phyloP scores from a whole-genome alignment of 1,140 invertebrate genomes.

The Drosophila kanapiae region DNA sequence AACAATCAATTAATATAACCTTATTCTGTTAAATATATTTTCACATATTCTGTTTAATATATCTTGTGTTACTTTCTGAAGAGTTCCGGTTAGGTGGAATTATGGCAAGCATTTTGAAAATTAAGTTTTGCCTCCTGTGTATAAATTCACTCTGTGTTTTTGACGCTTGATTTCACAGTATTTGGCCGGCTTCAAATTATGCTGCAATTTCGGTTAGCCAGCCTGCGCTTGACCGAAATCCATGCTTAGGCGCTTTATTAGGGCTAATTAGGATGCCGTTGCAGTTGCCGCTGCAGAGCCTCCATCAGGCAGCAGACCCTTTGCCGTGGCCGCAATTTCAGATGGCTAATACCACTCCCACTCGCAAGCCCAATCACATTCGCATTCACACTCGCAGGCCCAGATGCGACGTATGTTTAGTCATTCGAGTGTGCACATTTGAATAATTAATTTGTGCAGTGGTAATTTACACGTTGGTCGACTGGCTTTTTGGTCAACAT shows the following conservation, averaged over 20 bases:
- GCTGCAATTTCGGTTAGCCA: conserved; percentile 58
- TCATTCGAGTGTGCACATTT: conserved; percentile 80
- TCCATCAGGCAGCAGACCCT: neutral
- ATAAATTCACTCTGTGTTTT: conserved; percentile 20
- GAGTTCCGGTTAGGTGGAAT: neutral
- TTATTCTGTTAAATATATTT: too few species aligned
- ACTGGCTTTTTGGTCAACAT: conserved; percentile 73
- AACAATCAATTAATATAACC: too few species aligned
- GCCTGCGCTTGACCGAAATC: conserved; percentile 52
- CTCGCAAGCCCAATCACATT: conserved; percentile 2
- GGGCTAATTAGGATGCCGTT: conserved; percentile 67
- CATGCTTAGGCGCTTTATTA: conserved; percentile 72
- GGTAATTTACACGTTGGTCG: conserved; percentile 80
- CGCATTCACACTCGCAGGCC: conserved; percentile 13
- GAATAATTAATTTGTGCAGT: conserved; percentile 84
- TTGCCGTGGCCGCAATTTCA: conserved; percentile 10
- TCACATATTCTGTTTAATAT: neutral
- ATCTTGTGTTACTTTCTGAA: neutral
- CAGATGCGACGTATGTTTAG: conserved; percentile 56
- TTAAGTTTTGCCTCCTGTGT: neutral
- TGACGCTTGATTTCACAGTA: conserved; percentile 44
- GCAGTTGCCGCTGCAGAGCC: conserved; percentile 41
- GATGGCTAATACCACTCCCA: conserved; percentile 20
- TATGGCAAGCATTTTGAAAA: neutral
- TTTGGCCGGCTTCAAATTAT: conserved; percentile 43